These are phyloP conservation scores for Paramuricea clavata DNA, from an alignment of 92 coral and sea anemone species.

Conservation along the genomic window DNA sequence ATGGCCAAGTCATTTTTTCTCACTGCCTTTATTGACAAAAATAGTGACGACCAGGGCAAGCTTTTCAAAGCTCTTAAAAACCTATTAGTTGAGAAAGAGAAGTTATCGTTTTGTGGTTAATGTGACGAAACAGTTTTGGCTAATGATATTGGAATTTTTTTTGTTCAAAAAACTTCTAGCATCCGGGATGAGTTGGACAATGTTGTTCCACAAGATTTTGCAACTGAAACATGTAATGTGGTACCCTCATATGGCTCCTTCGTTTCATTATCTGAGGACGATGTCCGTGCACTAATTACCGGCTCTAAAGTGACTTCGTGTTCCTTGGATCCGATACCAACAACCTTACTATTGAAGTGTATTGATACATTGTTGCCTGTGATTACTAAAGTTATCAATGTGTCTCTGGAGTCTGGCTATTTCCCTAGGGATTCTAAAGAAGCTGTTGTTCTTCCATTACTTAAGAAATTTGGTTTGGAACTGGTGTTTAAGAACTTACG, in stretches of 20 bases:
- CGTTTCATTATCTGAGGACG: background rate
- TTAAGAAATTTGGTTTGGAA: background rate
- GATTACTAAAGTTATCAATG: too few species aligned
- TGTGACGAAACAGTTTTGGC: too few species aligned
- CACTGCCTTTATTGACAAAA: background rate
- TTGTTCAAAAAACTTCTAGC: background rate
- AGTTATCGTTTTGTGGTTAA: background rate
- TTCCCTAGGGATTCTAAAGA: too few species aligned
- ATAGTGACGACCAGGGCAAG: conserved; percentile 11
- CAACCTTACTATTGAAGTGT: background rate
- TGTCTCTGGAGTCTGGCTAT: too few species aligned
- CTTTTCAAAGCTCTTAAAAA: conserved; percentile 35
- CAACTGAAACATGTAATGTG: too few species aligned
- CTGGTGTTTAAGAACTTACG: background rate
- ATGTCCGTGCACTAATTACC: background rate
- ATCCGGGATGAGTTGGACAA: background rate
- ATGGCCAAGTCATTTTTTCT: background rate
- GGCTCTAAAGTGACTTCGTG: background rate
- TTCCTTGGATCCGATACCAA: too few species aligned
- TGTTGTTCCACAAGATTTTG: background rate
- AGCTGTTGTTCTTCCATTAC: too few species aligned
- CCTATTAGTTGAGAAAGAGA: conserved; percentile 39
- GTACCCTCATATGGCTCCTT: too few species aligned
- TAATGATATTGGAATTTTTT: too few species aligned
- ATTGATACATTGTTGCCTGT: too few species aligned